Evolutionary conservation across 2,113 vertebrate genomes (phyloP), one percentile per base, ranked within the genome.

Genomic region (Neomonachus schauinslandi): DNA sequence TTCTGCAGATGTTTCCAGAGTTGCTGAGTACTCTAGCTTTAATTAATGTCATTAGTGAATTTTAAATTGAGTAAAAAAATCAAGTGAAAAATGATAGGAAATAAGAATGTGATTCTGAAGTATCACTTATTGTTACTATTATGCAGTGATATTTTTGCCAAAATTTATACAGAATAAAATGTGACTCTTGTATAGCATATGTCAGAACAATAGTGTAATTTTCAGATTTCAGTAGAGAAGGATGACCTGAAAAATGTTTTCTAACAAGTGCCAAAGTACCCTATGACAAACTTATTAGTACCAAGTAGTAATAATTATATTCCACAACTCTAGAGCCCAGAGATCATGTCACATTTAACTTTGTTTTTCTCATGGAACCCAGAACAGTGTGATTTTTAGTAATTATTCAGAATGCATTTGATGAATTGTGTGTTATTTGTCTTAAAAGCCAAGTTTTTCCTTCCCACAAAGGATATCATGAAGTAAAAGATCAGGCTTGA

Each of bases 11-110:
- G 39, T 91, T 97, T 96, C 18, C 15, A 59, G 31, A 69, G 16
- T 89, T 96, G 21, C 57, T 87, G 95, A 90, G 49, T 92, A 89
- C 18, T 91, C 91, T 89, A 77, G 86, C 42, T 96, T 97, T 98
- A 98, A 98, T 97, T 95, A 98, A 93, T 93, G 85, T 93, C 67
- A 97, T 77, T 82, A 91, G 93, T 94, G 46, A 97, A 93, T 95
- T 95, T 65, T 79, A 96, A 97, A 57, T 86, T 79, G 24, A 36
- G 36, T 31, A 51, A 69, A 69, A 95, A 92, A 86, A 95, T 89
- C 53, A 94, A 97, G 53, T 42, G 21, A 85, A 81, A 95, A 95
- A 95, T 95, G 89, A 90, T 55, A 96, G 33, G 51, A 9, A 93
- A 89, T 82, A 93, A 96, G 84, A 94, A 90, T 93, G 63, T 55